These are phyloP conservation scores for Cheilosia vulpina DNA, from an alignment of 2,888 invertebrate species.

Conservation along the genomic window DNA sequence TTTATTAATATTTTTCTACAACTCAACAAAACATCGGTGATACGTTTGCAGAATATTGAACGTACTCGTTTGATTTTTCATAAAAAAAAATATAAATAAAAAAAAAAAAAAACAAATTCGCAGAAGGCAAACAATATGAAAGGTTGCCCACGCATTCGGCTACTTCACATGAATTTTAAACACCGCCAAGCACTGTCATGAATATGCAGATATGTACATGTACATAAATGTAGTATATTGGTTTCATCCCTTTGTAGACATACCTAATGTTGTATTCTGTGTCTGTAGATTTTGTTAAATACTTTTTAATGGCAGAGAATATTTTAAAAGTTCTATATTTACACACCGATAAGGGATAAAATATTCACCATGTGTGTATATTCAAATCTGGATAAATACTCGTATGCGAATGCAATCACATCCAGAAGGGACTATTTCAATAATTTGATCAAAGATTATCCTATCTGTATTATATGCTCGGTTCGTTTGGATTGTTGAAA, in stretches of 20 bases:
- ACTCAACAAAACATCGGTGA: neutral
- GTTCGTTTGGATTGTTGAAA: no score
- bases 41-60: neutral
- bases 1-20: neutral
- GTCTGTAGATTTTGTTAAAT: neutral
- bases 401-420: no score
- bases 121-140: neutral
- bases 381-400: neutral
- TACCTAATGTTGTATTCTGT: neutral
- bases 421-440: no score
- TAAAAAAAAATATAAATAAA: neutral
- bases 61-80: neutral
- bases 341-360: neutral
- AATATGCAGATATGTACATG: slow-evolving; percentile 19
- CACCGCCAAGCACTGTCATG: slow-evolving; percentile 21
- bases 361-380: neutral
- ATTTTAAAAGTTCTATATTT: slow-evolving; percentile 4
- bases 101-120: neutral
- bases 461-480: no score
- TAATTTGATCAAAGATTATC: no score
- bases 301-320: neutral
- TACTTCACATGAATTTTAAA: slow-evolving; percentile 19
- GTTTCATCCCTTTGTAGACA: neutral
- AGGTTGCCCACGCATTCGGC: neutral
- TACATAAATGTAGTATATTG: neutral